Evolutionary conservation across 2,797 vertebrate species (phyloP).

Genomic region (Lepilemur septentrionalis): DNA sequence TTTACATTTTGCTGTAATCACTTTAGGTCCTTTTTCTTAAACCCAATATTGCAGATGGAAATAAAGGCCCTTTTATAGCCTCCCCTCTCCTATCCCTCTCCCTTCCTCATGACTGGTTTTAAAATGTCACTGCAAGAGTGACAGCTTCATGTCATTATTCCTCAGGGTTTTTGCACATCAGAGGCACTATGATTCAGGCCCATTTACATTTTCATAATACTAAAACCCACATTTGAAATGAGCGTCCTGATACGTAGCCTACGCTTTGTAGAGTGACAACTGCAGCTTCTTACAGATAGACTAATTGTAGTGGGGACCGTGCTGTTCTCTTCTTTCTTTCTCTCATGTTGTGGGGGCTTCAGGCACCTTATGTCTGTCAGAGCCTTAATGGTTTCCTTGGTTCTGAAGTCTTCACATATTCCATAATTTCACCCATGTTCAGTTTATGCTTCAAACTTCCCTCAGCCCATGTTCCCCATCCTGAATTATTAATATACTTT

Average conservation of each 20-base stretch:
- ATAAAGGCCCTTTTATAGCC: neutral
- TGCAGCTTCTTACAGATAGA: neutral
- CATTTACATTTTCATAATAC: neutral
- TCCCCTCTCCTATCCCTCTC: neutral
- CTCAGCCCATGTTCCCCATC: neutral
- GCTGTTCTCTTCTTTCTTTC: neutral
- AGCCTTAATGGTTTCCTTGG: neutral
- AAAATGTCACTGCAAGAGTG: constrained; percentile 30
- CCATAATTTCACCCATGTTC: neutral
- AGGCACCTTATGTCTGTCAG: neutral
- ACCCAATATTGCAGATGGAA: neutral
- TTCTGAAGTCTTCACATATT: neutral
- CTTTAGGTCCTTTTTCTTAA: neutral
- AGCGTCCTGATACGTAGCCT: neutral
- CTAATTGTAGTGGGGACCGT: neutral
- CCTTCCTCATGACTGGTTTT: constrained; percentile 23
- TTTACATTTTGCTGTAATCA: neutral
- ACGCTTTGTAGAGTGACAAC: neutral
- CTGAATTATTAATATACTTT: neutral
- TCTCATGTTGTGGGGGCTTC: neutral
- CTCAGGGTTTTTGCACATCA: neutral
- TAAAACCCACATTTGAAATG: neutral
- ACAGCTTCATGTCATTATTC: neutral
- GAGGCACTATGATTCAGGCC: neutral
- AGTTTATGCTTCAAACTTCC: neutral